Conservation (phyloP, 2,113 vertebrate species). For the Pterocles burchelli region DNA sequence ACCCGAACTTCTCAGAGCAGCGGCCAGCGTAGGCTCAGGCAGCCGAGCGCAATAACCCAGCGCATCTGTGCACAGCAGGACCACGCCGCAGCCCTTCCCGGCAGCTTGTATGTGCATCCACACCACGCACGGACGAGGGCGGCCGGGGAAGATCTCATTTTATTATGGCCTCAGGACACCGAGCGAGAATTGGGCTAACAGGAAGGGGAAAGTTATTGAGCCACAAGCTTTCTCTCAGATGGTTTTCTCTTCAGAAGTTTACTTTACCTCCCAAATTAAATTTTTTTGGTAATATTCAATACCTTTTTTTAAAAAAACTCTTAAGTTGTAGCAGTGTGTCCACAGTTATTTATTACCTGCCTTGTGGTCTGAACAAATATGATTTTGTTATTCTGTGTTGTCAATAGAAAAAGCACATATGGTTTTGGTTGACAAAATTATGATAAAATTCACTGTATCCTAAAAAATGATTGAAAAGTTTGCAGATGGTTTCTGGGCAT, state of each 20-base stretch:
- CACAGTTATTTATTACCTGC: conserved; percentile 80
- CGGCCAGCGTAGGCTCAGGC: neutral
- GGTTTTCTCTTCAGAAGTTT: conserved; percentile 75
- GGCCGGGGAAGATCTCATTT: neutral
- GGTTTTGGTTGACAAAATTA: conserved; percentile 81
- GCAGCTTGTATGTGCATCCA: neutral
- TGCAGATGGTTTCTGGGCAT: conserved; percentile 75
- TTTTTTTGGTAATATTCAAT: conserved; percentile 69
- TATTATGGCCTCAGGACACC: conserved; percentile 40
- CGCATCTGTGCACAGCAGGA: neutral
- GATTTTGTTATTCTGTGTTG: conserved; percentile 79
- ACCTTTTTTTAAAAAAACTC: conserved; percentile 35
- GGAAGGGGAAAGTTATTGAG: conserved; percentile 51
- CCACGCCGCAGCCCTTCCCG: neutral
- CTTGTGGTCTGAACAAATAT: conserved; percentile 78
- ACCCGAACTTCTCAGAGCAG: neutral
- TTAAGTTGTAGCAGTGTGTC: conserved; percentile 59
- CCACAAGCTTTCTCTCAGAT: conserved; percentile 51
- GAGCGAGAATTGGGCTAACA: conserved; percentile 22
- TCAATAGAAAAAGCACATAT: conserved; percentile 77
- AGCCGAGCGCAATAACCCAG: neutral
- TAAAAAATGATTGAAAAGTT: conserved; percentile 81
- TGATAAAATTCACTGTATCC: conserved; percentile 83
- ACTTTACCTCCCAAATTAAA: conserved; percentile 74
- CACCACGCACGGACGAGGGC: neutral